These are phyloP conservation scores for Staurois parvus DNA, from an alignment of 2,797 vertebrate genomes.

Conservation along the genomic window DNA sequence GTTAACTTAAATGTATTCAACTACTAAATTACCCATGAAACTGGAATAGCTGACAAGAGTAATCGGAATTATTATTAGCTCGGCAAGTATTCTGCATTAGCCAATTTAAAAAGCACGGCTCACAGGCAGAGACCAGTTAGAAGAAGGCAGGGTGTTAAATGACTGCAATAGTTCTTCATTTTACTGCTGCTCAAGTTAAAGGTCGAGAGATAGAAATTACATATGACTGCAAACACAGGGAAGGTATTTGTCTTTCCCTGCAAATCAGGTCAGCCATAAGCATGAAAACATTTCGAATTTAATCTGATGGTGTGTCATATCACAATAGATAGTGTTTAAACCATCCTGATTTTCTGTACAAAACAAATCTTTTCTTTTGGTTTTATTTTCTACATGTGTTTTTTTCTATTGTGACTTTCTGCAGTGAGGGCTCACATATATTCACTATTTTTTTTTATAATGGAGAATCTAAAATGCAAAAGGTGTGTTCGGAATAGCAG, in stretches of 20 bases:
- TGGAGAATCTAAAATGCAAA: background rate
- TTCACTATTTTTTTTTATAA: background rate
- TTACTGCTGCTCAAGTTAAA: conserved; percentile 83
- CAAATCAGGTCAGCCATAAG: conserved; percentile 73
- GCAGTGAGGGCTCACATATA: background rate
- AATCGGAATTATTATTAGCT: conserved; percentile 99
- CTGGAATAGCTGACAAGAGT: conserved; percentile 99
- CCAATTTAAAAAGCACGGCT: conserved; percentile 85
- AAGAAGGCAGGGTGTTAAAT: conserved; percentile 83
- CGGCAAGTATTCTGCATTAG: conserved; percentile 85
- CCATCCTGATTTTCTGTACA: background rate
- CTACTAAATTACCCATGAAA: conserved; percentile 99
- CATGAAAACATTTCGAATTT: conserved; percentile 69
- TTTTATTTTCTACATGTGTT: background rate
- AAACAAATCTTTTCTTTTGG: background rate
- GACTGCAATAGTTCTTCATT: conserved; percentile 83
- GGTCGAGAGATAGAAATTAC: conserved; percentile 87
- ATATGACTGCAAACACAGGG: conserved; percentile 79
- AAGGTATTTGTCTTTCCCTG: conserved; percentile 74
- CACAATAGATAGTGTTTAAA: conserved; percentile 41
- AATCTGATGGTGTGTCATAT: conserved; percentile 54
- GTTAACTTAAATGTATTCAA: conserved; percentile 96
- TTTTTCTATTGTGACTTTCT: background rate
- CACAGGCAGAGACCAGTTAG: conserved; percentile 84
- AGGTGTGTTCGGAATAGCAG: no score